Evolutionary conservation across 2,888 invertebrate genomes (phyloP).

Genomic region (Parthenolecanium corni): DNA sequence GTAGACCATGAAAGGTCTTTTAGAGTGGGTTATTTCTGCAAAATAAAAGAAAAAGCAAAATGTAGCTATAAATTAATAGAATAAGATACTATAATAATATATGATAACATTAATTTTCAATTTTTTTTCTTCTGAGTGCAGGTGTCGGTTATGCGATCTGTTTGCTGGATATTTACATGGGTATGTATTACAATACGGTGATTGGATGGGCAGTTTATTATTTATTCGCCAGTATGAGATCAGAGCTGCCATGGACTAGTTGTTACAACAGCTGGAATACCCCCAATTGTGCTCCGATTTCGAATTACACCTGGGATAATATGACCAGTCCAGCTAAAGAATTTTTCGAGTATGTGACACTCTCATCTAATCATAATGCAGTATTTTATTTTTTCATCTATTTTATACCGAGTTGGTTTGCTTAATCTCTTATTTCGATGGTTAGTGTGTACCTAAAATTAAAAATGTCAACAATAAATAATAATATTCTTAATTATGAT

Average conservation of each 20-base stretch:
- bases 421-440: too few relatives aligned
- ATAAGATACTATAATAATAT: too few relatives aligned
- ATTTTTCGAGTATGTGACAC: slow-evolving; percentile 69
- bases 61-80: too few relatives aligned
- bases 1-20: too few relatives aligned
- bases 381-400: too few relatives aligned
- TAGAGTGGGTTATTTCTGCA: too few relatives aligned
- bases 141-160: slow-evolving; percentile 94
- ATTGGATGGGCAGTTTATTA: slow-evolving; percentile 94
- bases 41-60: too few relatives aligned
- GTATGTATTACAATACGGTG: slow-evolving; percentile 95
- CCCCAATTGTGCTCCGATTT: slow-evolving; percentile 56
- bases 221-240: slow-evolving; percentile 68
- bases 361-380: not conserved
- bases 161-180: slow-evolving; percentile 87
- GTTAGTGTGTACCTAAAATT: too few relatives aligned
- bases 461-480: too few relatives aligned
- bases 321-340: slow-evolving; percentile 72
- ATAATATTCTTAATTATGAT: too few relatives aligned
- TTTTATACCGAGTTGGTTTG: too few relatives aligned
- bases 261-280: slow-evolving; percentile 84
- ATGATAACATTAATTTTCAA: too few relatives aligned
- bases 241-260: slow-evolving; percentile 73
- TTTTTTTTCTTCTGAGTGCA: slow-evolving; percentile 40
- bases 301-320: slow-evolving; percentile 44